These are phyloP conservation scores for Gavialis gangeticus DNA, from an alignment of 2,113 vertebrate species.

Conservation along the genomic window DNA sequence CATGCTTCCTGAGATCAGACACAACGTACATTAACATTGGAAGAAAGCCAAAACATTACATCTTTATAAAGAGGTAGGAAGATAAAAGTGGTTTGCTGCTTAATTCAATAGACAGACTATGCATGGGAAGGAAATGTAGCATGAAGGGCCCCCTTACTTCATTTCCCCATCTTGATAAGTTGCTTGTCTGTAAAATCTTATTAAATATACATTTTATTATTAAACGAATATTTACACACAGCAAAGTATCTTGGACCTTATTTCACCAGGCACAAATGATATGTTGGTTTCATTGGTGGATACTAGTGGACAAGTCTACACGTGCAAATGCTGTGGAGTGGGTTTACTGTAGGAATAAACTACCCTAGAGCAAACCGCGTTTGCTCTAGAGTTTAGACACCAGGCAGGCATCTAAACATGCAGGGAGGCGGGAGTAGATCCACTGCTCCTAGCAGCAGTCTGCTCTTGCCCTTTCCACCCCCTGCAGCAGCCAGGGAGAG, in stretches of 20 bases:
- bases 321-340: no score
- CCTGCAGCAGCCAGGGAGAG: no score
- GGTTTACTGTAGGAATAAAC: no score
- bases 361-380: no score
- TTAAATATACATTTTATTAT: not conserved
- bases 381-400: no score
- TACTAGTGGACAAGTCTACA: no score
- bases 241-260: not conserved
- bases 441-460: no score
- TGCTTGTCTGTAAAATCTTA: not conserved
- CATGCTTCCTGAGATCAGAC: slow-evolving; percentile 53
- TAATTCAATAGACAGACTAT: slow-evolving; percentile 18
- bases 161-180: not conserved
- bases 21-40: slow-evolving; percentile 58
- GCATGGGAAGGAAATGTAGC: not conserved
- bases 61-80: slow-evolving; percentile 49
- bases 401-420: no score
- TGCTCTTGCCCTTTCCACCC: no score
- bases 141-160: no score
- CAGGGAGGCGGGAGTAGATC: no score
- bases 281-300: no score
- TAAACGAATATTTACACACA: not conserved
- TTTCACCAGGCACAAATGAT: not conserved
- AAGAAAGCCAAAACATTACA: slow-evolving; percentile 31
- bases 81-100: not conserved